Conservation (phyloP, 1,140 invertebrate species). For the Atta cephalotes region DNA sequence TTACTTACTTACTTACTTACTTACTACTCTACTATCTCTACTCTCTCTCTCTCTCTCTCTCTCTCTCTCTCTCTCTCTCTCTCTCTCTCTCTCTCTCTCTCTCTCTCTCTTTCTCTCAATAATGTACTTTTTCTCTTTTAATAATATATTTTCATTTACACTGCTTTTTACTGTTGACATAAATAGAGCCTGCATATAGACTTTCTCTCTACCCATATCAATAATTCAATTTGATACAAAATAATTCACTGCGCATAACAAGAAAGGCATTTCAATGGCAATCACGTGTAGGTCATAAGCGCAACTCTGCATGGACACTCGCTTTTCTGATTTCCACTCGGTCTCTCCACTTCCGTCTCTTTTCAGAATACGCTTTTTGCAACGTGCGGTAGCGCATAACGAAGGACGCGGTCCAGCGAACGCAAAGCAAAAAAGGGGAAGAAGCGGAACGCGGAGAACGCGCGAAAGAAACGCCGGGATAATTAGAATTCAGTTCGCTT, state of each 20-base stretch:
- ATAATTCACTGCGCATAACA: conserved; percentile 20
- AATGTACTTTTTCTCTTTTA: not conserved
- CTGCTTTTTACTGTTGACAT: not conserved
- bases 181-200: no score
- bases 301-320: conserved; percentile 7
- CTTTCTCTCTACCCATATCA: not conserved
- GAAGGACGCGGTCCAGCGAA: conserved; percentile 37
- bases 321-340: conserved; percentile 32
- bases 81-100: not conserved
- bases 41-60: not conserved
- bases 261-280: conserved; percentile 34
- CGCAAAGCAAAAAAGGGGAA: not conserved
- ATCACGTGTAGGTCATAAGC: conserved; percentile 42
- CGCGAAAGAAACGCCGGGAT: conserved; percentile 51
- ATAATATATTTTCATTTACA: not conserved
- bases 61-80: not conserved
- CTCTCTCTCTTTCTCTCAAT: not conserved
- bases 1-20: no score
- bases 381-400: conserved; percentile 44
- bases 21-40: no score
- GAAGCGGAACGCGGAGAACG: conserved; percentile 28
- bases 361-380: conserved; percentile 33
- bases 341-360: conserved; percentile 1
- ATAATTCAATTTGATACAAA: conserved; percentile 11
- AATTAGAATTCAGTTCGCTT: conserved; percentile 61